Base-by-base conservation (phyloP, 2,888 invertebrate species). In the Myathropa florea region DNA sequence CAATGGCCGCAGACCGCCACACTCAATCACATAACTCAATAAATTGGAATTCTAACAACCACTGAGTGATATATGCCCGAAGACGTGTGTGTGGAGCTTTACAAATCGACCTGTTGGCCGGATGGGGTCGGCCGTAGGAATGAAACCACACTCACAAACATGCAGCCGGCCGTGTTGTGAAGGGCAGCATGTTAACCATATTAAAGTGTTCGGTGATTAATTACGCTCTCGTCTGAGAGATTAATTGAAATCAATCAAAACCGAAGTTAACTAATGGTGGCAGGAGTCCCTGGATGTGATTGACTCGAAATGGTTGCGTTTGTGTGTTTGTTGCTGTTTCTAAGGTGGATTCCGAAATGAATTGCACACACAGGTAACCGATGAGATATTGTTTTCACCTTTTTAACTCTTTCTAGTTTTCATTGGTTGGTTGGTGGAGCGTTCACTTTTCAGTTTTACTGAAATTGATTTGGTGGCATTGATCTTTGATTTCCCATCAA, bases 181-280 rank as follows among this genome's bases (percentile, higher is more conserved):
- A 86, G 86, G 86, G 86, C 86, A 86, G 82, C 86, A 86, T 92
- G 92, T 92, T 92, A 92, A 91, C 92, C 92, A 92, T 92, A 92
- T 92, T 92, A 92, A 92, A 92, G 92, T 92, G 92, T 92, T 91
- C 91, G 91, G 91, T 92, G 92, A 92, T 92, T 92, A 92, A 92
- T 92, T 91, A 91, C 91, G 70, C 57, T 75, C 82, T 92, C 91
- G 91, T 91, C 91, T 90, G 91, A 90, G 91, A 92, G 92, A 92
- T 92, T 92, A 92, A 92, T 92, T 92, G 92, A 91, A 92, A 92
- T 92, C 92, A 92, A 92, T 92, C 92, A 92, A 92, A 92, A 90
- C 90, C 92, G 92, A 92, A 92, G 92, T 91, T 92, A 92, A 92
- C 92, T 92, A 92, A 92, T 92, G 92, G 91, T 92, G 90, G 91